phyloP scores from a whole-genome alignment of 2,888 invertebrate species.

The Allolobophora icterica region DNA sequence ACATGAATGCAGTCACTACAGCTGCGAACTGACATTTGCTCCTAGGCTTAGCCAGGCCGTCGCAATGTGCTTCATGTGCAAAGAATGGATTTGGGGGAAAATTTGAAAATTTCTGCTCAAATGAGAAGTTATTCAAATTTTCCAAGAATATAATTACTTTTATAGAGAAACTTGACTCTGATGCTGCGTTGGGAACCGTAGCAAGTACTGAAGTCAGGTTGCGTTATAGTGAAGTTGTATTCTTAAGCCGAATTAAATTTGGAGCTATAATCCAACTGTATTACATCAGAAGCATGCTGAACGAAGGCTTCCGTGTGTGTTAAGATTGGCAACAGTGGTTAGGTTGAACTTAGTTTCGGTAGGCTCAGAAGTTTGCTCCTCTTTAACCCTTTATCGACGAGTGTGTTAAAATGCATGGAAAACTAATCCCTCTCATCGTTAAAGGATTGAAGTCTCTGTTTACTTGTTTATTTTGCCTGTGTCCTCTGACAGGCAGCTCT shows the following conservation, averaged over 20 bases:
- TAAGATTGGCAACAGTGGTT: not conserved
- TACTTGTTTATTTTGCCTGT: too few relatives aligned
- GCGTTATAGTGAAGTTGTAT: not conserved
- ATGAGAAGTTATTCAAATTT: not conserved
- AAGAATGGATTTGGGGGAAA: not conserved
- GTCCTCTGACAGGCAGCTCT: too few relatives aligned
- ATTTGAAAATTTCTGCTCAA: not conserved
- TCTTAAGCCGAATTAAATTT: not conserved
- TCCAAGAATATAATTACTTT: not conserved
- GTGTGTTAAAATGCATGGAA: too few relatives aligned
- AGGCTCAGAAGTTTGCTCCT: too few relatives aligned
- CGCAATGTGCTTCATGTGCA: not conserved
- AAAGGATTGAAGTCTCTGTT: too few relatives aligned
- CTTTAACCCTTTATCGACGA: too few relatives aligned
- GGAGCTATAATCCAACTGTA: not conserved
- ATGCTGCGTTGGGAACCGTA: not conserved
- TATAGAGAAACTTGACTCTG: not conserved
- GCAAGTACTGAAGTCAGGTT: not conserved
- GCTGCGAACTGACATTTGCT: not conserved
- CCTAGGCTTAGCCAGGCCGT: not conserved
- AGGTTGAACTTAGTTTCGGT: not conserved
- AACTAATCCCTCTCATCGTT: too few relatives aligned
- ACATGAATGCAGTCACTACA: not conserved
- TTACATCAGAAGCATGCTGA: not conserved
- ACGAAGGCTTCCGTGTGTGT: not conserved